Evolutionary conservation across 1,140 invertebrate species (phyloP).

Genomic region (Heliconius eleuchia): DNA sequence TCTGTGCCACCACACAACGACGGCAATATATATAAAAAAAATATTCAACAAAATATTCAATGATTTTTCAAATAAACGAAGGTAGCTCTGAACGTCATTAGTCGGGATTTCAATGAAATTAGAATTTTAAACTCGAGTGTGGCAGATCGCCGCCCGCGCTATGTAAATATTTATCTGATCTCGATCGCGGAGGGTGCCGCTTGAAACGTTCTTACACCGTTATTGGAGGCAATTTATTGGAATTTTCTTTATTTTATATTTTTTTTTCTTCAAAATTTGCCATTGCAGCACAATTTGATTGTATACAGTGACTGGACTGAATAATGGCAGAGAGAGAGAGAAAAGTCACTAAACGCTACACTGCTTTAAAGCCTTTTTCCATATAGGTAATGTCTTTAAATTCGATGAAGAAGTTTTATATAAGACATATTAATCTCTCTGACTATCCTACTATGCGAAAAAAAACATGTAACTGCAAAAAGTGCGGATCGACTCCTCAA

Average conservation of each 20-base stretch:
- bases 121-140: constrained; percentile 57
- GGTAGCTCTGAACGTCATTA: constrained; percentile 42
- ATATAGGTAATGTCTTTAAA: too few relatives aligned
- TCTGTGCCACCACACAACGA: too few relatives aligned
- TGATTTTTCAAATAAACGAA: constrained; percentile 25
- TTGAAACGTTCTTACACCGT: constrained; percentile 36
- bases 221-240: not conserved
- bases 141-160: constrained; percentile 50
- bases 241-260: not conserved
- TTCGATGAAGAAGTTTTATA: too few relatives aligned
- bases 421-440: too few relatives aligned
- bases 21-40: too few relatives aligned
- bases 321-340: too few relatives aligned
- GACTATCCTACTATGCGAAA: too few relatives aligned
- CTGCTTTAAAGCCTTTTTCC: too few relatives aligned
- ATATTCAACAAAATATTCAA: constrained; percentile 14
- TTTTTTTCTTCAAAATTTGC: not conserved
- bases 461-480: too few relatives aligned
- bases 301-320: too few relatives aligned
- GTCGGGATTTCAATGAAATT: constrained; percentile 55
- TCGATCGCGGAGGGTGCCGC: constrained; percentile 44
- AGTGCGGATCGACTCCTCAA: too few relatives aligned
- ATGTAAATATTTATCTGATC: constrained; percentile 60
- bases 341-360: too few relatives aligned
- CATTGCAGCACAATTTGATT: not conserved